Percentiles rank a stretch among this genome's conserved stretches.
phyloP scores from a whole-genome alignment of 2,113 vertebrate species.

The Grantiella picta region DNA sequence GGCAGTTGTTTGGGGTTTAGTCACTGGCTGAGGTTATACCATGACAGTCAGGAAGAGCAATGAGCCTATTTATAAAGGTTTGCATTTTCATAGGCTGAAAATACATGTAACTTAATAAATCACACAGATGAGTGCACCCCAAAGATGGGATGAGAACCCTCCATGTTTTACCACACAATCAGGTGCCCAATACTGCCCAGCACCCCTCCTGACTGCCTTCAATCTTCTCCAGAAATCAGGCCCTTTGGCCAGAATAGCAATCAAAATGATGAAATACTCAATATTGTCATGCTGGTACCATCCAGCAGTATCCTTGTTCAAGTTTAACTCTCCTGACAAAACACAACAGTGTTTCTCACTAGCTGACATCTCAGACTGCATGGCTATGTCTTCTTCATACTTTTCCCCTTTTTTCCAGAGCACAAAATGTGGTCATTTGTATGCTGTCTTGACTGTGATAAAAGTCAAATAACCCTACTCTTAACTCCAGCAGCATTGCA shows the following conservation, averaged over 20 bases:
- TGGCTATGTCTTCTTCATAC: neutral
- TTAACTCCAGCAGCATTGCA: neutral
- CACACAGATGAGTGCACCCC: neutral
- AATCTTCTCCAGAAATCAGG: neutral
- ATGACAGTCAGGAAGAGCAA: neutral
- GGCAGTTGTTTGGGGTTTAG: neutral
- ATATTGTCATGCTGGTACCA: neutral
- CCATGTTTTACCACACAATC: accelerated
- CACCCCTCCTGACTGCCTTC: neutral
- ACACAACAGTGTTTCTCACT: neutral
- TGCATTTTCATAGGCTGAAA: neutral
- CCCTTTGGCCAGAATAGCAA: neutral
- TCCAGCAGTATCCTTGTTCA: neutral
- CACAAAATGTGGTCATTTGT: neutral
- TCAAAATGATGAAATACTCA: neutral
- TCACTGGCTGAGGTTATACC: neutral
- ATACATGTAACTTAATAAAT: neutral
- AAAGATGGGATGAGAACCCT: neutral
- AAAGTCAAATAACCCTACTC: neutral
- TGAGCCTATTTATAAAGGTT: neutral
- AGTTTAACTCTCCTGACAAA: neutral
- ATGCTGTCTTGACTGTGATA: neutral
- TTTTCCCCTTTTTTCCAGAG: neutral
- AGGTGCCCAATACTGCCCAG: accelerated
- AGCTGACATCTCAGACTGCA: neutral